Evolutionary conservation across 2,113 vertebrate genomes (phyloP).

Genomic region (Calidris pugnax): DNA sequence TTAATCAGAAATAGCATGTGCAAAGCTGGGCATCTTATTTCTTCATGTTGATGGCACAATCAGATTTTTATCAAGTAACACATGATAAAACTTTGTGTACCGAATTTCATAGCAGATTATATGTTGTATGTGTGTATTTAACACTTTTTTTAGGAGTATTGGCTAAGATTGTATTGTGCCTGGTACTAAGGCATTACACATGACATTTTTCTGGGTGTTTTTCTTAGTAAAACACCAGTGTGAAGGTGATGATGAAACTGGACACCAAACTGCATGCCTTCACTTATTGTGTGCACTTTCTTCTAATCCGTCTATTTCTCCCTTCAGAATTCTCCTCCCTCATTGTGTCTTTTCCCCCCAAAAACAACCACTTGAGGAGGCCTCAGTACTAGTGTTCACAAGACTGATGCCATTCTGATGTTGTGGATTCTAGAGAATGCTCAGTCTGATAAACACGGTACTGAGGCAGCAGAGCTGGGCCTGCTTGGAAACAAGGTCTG

Average conservation of each 20-base stretch:
- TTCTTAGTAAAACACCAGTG: background rate
- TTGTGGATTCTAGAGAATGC: background rate
- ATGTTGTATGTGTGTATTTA: background rate
- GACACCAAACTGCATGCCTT: rapidly evolving
- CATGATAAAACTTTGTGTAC: background rate
- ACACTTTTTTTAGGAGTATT: background rate
- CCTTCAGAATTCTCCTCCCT: background rate
- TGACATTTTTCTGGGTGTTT: background rate
- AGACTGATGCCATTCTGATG: background rate
- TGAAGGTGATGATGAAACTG: background rate
- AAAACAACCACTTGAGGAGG: background rate
- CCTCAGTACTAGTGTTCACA: background rate
- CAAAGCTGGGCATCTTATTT: background rate
- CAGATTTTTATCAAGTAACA: background rate
- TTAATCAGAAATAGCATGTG: background rate
- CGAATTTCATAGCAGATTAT: background rate
- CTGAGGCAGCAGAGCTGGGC: background rate
- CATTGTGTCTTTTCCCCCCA: background rate
- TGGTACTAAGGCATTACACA: background rate
- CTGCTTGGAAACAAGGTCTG: background rate
- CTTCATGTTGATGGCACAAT: background rate
- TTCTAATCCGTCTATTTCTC: background rate
- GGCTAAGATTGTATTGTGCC: background rate
- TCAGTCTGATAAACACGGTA: background rate
- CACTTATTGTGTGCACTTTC: rapidly evolving